phyloP scores from a whole-genome alignment of 2,797 vertebrate genomes.

The Pteropus rufus region DNA sequence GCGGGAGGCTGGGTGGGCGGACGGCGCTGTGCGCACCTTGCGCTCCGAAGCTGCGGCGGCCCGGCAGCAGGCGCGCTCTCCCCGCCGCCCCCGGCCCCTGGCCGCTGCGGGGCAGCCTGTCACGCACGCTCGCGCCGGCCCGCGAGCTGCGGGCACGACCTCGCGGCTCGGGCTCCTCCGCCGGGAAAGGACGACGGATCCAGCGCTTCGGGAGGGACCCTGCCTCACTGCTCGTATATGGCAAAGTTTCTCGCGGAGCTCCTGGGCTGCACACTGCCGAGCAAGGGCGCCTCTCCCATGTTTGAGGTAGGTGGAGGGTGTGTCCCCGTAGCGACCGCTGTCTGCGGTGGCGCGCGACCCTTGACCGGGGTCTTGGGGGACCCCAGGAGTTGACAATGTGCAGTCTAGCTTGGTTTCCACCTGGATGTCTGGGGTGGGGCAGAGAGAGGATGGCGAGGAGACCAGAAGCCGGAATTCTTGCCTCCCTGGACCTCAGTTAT shows the following conservation, averaged over 20 bases:
- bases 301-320: slow-evolving; percentile 84
- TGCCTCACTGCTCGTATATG: slow-evolving; percentile 77
- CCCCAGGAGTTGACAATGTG: background rate
- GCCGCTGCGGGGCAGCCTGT: background rate
- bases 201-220: slow-evolving; percentile 51
- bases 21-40: background rate
- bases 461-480: background rate
- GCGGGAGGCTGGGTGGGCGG: slow-evolving; percentile 51
- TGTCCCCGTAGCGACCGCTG: background rate
- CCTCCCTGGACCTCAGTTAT: background rate
- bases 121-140: background rate
- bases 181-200: background rate
- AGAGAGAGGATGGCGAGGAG: background rate
- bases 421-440: background rate
- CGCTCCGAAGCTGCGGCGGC: background rate
- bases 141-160: background rate
- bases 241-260: slow-evolving; percentile 91
- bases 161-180: background rate
- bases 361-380: background rate
- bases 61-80: background rate
- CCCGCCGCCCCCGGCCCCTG: background rate
- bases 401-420: background rate
- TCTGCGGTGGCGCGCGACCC: background rate
- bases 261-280: slow-evolving; percentile 87
- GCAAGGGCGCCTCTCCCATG: slow-evolving; percentile 83